Conservation (phyloP, 2,797 vertebrate genomes). For the Hozukius guyotensis region DNA sequence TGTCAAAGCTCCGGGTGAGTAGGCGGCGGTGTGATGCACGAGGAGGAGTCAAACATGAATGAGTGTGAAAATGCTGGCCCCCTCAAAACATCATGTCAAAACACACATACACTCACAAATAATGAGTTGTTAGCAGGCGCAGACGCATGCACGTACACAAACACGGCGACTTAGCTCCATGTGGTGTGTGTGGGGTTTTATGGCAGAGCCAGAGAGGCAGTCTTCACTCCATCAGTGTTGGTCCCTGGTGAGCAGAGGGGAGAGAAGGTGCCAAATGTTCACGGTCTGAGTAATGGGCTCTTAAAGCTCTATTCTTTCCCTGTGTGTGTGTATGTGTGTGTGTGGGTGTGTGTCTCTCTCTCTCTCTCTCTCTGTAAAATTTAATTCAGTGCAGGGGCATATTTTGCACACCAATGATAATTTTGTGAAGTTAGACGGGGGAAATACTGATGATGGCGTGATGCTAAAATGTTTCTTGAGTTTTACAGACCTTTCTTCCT, state of each 20-base stretch:
- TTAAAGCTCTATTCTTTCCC: constrained; percentile 56
- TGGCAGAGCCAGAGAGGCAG: constrained; percentile 31
- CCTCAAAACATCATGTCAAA: constrained; percentile 15
- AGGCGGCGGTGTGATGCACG: background rate
- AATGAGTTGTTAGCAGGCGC: background rate
- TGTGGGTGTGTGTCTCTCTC: background rate
- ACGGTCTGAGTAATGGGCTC: constrained; percentile 71
- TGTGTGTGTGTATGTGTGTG: constrained; percentile 6
- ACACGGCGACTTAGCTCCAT: background rate
- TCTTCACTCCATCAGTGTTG: constrained; percentile 65
- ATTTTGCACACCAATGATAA: constrained; percentile 11
- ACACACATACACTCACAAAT: background rate
- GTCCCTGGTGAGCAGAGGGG: constrained; percentile 59
- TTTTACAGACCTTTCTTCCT: constrained; percentile 8
- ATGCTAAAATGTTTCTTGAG: constrained; percentile 27
- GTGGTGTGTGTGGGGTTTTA: constrained; percentile 28
- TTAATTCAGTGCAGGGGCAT: constrained; percentile 17
- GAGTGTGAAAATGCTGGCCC: background rate
- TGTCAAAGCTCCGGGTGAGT: background rate
- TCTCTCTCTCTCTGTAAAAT: constrained; percentile 16
- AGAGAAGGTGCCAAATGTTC: constrained; percentile 71
- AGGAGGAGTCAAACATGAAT: constrained; percentile 1
- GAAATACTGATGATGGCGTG: constrained; percentile 7
- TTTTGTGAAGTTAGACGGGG: background rate
- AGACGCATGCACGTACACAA: background rate